phyloP scores from a whole-genome alignment of 1,140 invertebrate genomes.

The Andricus grossulariae region DNA sequence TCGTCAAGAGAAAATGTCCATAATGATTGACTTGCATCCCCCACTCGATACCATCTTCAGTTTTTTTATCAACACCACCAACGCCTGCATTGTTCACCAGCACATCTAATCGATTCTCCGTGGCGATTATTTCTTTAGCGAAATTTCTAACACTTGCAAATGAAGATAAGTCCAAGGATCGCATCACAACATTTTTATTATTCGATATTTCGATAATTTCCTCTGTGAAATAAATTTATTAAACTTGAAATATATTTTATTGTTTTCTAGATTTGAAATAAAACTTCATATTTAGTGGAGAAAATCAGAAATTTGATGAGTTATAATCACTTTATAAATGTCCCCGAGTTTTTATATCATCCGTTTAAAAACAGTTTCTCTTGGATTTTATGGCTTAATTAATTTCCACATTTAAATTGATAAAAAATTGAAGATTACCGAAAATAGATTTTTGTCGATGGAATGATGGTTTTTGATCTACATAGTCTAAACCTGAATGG shows the following conservation, averaged over 20 bases:
- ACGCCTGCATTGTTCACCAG: background rate
- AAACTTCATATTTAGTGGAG: too few species aligned
- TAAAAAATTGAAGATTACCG: too few species aligned
- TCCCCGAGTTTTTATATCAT: too few species aligned
- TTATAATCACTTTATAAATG: too few species aligned
- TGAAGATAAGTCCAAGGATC: background rate
- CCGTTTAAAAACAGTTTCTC: too few species aligned
- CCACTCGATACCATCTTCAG: conserved; percentile 1
- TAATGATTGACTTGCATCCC: conserved; percentile 1
- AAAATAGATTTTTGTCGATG: too few species aligned
- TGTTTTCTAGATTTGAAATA: background rate
- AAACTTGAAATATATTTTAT: background rate
- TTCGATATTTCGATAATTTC: background rate
- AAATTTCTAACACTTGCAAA: background rate
- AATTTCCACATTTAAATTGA: too few species aligned
- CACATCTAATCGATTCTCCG: background rate
- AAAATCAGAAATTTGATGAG: too few species aligned
- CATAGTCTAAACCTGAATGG: too few species aligned
- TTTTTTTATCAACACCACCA: conserved; percentile 4
- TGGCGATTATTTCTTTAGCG: conserved; percentile 5
- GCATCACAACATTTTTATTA: background rate
- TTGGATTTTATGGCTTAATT: too few species aligned
- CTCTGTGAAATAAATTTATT: background rate
- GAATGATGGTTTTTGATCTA: too few species aligned
- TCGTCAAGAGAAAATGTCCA: background rate